A percentile compares a stretch with the other conserved stretches of the same genome.
Conservation (phyloP, 2,113 vertebrate genomes). For the Opisthocomus hoazin region DNA sequence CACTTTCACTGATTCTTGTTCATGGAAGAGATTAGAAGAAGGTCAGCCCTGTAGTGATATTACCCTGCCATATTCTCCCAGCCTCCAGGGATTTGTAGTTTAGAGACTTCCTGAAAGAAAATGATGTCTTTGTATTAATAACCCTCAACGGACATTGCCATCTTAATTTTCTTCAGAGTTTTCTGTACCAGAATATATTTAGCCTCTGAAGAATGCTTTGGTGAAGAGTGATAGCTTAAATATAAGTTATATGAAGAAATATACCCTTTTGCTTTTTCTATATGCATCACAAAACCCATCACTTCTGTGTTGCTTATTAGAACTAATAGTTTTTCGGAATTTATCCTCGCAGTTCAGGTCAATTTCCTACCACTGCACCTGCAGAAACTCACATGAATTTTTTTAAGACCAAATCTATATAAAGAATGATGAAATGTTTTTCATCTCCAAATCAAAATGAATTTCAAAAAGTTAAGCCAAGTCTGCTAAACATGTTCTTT, state of each 20-base stretch:
- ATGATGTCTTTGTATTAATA: neutral
- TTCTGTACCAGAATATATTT: neutral
- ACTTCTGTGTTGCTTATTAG: neutral
- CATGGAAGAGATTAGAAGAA: neutral
- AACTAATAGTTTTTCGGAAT: neutral
- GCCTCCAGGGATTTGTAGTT: neutral
- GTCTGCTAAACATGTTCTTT: neutral
- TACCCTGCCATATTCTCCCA: neutral
- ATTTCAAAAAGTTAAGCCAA: neutral
- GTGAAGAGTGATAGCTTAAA: neutral
- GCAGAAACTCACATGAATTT: neutral
- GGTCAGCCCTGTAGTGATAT: neutral
- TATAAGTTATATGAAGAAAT: neutral
- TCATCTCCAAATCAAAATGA: neutral
- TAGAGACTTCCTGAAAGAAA: neutral
- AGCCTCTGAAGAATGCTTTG: neutral
- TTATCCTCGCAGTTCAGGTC: neutral
- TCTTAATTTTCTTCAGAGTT: neutral
- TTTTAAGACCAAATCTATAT: neutral
- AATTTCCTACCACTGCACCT: neutral
- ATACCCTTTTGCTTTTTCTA: neutral
- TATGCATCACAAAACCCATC: neutral
- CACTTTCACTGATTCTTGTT: neutral
- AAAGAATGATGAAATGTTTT: neutral
- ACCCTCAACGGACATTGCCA: neutral